Conservation (phyloP, 92 coral and sea anemone genomes). For the Parazoanthus darwini region DNA sequence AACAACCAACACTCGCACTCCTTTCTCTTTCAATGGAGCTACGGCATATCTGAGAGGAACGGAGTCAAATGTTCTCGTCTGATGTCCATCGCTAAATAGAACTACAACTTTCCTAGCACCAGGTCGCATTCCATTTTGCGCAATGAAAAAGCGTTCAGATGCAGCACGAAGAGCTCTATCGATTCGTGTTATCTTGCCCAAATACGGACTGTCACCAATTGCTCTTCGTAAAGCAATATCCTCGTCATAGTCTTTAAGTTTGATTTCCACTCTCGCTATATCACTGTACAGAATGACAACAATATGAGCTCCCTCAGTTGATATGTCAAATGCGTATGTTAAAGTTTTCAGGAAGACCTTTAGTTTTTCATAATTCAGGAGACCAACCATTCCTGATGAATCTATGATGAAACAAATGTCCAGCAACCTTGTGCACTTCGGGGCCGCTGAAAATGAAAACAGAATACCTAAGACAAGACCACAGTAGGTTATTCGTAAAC, state of each 20-base stretch:
- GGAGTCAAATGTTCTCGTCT: constrained; percentile 57
- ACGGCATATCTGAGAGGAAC: constrained; percentile 61
- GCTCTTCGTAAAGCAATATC: constrained; percentile 51
- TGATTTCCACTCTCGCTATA: constrained; percentile 60
- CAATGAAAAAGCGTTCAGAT: constrained; percentile 50
- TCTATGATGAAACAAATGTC: constrained; percentile 76
- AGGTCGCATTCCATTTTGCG: constrained; percentile 62
- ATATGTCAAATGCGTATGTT: constrained; percentile 59
- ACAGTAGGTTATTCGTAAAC: not conserved
- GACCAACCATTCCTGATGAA: constrained; percentile 72
- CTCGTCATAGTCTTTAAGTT: constrained; percentile 51
- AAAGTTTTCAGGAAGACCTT: constrained; percentile 67
- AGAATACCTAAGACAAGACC: not conserved
- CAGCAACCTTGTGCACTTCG: constrained; percentile 53
- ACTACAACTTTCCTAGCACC: constrained; percentile 68
- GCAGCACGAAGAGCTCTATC: constrained; percentile 69
- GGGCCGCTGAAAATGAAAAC: constrained; percentile 38
- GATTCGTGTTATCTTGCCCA: constrained; percentile 65
- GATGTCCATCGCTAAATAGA: constrained; percentile 64
- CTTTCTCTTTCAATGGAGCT: constrained; percentile 58
- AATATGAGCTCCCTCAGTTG: constrained; percentile 56
- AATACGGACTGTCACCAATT: constrained; percentile 60
- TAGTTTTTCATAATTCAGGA: constrained; percentile 53
- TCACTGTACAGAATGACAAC: constrained; percentile 78
- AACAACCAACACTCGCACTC: constrained; percentile 57